phyloP scores from a whole-genome alignment of 2,113 vertebrate genomes.

The Lutjanus erythropterus region DNA sequence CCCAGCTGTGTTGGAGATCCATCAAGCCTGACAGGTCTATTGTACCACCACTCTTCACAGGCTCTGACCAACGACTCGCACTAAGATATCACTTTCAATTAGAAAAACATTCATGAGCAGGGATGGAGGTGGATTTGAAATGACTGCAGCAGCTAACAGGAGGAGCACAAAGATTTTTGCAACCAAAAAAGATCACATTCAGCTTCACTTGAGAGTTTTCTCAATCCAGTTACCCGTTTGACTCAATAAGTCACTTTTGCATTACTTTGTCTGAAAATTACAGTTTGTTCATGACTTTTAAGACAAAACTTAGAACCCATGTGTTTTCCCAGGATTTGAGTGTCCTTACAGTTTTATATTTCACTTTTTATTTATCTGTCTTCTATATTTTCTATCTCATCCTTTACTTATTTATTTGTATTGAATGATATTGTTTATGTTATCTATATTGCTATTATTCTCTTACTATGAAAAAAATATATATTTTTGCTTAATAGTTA shows the following conservation, averaged over 20 bases:
- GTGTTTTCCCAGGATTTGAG: too few species aligned
- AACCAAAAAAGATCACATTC: background rate
- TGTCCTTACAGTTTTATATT: too few species aligned
- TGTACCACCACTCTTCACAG: constrained; percentile 81
- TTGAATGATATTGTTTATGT: too few species aligned
- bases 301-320: too few species aligned
- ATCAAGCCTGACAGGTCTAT: constrained; percentile 86
- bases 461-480: too few species aligned
- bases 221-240: background rate
- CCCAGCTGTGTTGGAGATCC: constrained; percentile 82
- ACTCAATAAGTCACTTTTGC: background rate
- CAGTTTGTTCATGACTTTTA: too few species aligned
- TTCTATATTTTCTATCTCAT: too few species aligned
- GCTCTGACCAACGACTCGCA: constrained; percentile 75
- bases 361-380: too few species aligned
- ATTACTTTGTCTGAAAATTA: background rate
- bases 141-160: constrained; percentile 29
- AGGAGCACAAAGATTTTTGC: background rate
- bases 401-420: too few species aligned
- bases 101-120: constrained; percentile 77
- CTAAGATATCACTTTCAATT: constrained; percentile 83
- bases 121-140: constrained; percentile 61
- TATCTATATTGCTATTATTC: too few species aligned
- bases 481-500: too few species aligned
- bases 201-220: background rate